phyloP scores from a whole-genome alignment of 2,797 vertebrate genomes.

The Anabacerthia variegaticeps region DNA sequence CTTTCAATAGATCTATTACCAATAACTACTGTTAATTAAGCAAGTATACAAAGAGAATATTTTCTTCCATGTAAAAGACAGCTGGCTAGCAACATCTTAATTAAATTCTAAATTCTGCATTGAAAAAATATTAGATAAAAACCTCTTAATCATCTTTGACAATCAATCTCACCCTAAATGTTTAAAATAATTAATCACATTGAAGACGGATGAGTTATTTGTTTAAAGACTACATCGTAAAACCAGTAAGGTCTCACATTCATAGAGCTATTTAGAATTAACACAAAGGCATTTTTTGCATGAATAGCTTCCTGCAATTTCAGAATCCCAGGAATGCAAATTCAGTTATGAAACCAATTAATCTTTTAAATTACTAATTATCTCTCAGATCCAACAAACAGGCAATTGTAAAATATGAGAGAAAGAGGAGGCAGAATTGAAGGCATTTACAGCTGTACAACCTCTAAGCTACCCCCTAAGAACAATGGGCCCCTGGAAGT shows the following conservation, averaged over 20 bases:
- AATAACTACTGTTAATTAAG: not conserved
- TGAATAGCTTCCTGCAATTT: slow-evolving; percentile 37
- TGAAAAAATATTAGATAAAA: not conserved
- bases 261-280: slow-evolving; percentile 41
- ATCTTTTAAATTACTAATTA: slow-evolving; percentile 47
- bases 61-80: not conserved
- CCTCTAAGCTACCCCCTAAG: not conserved
- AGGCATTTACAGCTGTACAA: not conserved
- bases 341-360: slow-evolving; percentile 54
- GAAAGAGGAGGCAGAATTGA: not conserved
- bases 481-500: not conserved
- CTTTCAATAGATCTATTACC: not conserved
- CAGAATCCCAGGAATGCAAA: slow-evolving; percentile 38
- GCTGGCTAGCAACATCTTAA: not conserved
- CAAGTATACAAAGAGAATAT: not conserved
- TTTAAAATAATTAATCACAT: slow-evolving; percentile 1
- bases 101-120: not conserved
- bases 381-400: slow-evolving; percentile 8
- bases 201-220: slow-evolving; percentile 13
- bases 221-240: not conserved
- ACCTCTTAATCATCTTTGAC: not conserved
- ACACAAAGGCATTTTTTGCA: slow-evolving; percentile 45
- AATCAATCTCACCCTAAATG: not conserved
- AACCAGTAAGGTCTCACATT: not conserved
- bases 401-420: not conserved